A percentile compares a stretch with the other conserved stretches of the same genome.
Conservation (phyloP, 2,888 invertebrate genomes). For the Cepaea hortensis region DNA sequence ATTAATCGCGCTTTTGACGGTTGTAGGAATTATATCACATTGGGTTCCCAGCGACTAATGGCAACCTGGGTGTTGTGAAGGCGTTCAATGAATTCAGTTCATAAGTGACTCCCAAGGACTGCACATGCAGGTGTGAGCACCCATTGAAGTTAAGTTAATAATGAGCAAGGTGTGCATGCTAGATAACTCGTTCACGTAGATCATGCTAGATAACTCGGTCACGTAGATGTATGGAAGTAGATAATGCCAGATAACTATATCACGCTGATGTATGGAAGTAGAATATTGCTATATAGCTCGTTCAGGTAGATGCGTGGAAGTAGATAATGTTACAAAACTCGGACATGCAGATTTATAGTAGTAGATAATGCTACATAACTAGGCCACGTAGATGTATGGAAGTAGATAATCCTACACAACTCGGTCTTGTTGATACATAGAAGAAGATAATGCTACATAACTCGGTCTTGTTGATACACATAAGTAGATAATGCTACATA, state of each 20-base stretch:
- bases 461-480: no score
- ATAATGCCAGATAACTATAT: not conserved
- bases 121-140: conserved; percentile 63
- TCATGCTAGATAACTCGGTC: not conserved
- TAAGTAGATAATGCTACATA: no score
- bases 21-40: no score
- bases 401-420: not conserved
- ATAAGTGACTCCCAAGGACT: conserved; percentile 48
- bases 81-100: conserved; percentile 16
- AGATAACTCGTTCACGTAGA: no score
- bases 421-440: no score
- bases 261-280: not conserved
- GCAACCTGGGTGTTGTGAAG: conserved; percentile 25
- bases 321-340: no score
- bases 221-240: not conserved
- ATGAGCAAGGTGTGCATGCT: not conserved
- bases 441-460: no score
- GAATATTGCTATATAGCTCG: not conserved
- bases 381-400: no score
- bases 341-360: no score
- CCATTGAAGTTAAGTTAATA: conserved; percentile 60
- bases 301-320: no score
- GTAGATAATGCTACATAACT: no score
- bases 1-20: no score
- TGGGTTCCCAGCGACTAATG: conserved; percentile 12